Percentiles rank a stretch among this genome's conserved stretches.
Conservation (phyloP, 2,113 vertebrate genomes). For the Rhegmatorhina hoffmannsi region DNA sequence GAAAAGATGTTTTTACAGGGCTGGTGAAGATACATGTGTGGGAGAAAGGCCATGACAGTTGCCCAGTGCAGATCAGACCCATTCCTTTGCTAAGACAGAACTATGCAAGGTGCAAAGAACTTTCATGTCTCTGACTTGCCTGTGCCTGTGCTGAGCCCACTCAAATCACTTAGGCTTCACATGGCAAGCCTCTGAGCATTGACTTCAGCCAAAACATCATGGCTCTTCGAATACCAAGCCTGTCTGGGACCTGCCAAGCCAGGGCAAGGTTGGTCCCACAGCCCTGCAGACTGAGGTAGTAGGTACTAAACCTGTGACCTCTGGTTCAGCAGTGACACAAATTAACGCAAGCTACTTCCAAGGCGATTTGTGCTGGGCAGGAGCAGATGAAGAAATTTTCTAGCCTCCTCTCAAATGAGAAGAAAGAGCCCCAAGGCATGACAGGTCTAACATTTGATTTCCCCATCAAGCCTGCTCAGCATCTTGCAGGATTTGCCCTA, state of each 20-base stretch:
- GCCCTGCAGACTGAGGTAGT: fast-evolving
- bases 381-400: not conserved
- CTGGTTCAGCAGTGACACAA: not conserved
- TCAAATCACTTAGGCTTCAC: fast-evolving
- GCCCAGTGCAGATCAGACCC: not conserved
- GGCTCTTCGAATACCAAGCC: not conserved
- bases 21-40: fast-evolving
- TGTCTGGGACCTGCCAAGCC: not conserved
- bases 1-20: not conserved
- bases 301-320: not conserved
- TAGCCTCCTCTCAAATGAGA: not conserved
- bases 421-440: not conserved
- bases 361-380: not conserved
- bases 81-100: not conserved
- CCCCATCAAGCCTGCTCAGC: conserved; percentile 43
- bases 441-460: conserved; percentile 28
- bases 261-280: not conserved
- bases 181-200: fast-evolving
- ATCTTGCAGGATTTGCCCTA: conserved; percentile 48
- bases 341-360: not conserved
- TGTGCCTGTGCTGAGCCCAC: fast-evolving
- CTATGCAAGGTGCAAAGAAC: not conserved
- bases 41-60: not conserved
- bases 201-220: not conserved
- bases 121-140: not conserved